Conservation (phyloP, 2,797 vertebrate species). For the Micromesistius poutassou region DNA sequence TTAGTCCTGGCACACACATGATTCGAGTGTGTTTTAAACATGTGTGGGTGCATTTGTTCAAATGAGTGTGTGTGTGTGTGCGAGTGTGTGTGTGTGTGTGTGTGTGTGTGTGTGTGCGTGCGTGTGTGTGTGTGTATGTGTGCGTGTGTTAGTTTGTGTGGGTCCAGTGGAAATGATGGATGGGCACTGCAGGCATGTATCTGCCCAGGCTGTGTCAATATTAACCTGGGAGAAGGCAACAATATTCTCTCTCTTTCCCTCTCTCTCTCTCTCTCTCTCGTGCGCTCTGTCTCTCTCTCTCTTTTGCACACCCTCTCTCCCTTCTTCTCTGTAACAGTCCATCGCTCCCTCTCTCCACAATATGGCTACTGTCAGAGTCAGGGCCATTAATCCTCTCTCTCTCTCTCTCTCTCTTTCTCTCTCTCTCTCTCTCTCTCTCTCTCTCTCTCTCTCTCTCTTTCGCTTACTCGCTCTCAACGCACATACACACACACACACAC, state of each 20-base stretch:
- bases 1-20: slow-evolving; percentile 42
- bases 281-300: slow-evolving; percentile 35
- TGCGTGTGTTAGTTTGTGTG: slow-evolving; percentile 17
- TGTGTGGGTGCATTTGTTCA: neutral
- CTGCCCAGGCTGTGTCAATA: slow-evolving; percentile 91
- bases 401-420: slow-evolving; percentile 35
- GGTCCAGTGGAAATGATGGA: slow-evolving; percentile 68
- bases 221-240: slow-evolving; percentile 87
- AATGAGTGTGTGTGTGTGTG: neutral
- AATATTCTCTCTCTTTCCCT: slow-evolving; percentile 42
- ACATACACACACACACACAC: slow-evolving; percentile 13
- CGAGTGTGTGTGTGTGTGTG: slow-evolving; percentile 29
- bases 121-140: slow-evolving; percentile 7
- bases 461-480: neutral
- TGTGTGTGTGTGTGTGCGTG: slow-evolving; percentile 32
- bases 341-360: slow-evolving; percentile 84
- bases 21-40: slow-evolving; percentile 18
- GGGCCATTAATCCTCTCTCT: slow-evolving; percentile 82
- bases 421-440: neutral
- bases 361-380: slow-evolving; percentile 89
- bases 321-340: slow-evolving; percentile 41
- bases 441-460: neutral
- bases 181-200: slow-evolving; percentile 66
- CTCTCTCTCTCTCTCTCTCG: slow-evolving; percentile 48
- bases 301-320: slow-evolving; percentile 26